Conservation (phyloP, 2,113 vertebrate species). For the Megaleporinus macrocephalus region DNA sequence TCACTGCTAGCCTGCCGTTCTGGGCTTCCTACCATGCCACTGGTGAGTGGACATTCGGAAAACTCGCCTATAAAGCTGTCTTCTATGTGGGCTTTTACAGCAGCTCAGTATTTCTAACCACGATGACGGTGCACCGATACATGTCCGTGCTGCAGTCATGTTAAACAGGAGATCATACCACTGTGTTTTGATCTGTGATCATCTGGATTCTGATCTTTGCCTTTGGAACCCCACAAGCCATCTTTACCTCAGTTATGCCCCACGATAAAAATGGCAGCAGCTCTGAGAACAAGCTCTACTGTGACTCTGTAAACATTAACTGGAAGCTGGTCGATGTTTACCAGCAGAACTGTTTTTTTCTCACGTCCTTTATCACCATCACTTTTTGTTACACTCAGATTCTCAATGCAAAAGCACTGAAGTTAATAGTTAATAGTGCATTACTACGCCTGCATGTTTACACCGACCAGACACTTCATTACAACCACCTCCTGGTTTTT, state of each 20-base stretch:
- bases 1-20: constrained; percentile 86
- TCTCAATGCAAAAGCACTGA: too few species aligned
- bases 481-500: too few species aligned
- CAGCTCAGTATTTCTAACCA: constrained; percentile 84
- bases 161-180: constrained; percentile 64
- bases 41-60: constrained; percentile 81
- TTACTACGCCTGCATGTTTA: too few species aligned
- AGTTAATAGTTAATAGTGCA: too few species aligned
- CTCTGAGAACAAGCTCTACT: constrained; percentile 54
- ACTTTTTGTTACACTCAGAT: constrained; percentile 86
- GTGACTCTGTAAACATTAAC: constrained; percentile 52
- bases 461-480: too few species aligned
- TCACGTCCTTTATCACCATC: constrained; percentile 77
- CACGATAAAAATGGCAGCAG: too few species aligned
- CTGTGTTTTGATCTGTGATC: constrained; percentile 58
- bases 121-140: constrained; percentile 88
- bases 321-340: constrained; percentile 75
- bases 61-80: constrained; percentile 78
- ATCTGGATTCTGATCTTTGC: constrained; percentile 81
- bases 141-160: constrained; percentile 78
- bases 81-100: constrained; percentile 84
- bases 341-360: constrained; percentile 83
- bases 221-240: constrained; percentile 74
- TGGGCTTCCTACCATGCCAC: constrained; percentile 74
- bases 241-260: constrained; percentile 64